Evolutionary conservation across 2,888 invertebrate species (phyloP).

Genomic region (Parthenolecanium corni): DNA sequence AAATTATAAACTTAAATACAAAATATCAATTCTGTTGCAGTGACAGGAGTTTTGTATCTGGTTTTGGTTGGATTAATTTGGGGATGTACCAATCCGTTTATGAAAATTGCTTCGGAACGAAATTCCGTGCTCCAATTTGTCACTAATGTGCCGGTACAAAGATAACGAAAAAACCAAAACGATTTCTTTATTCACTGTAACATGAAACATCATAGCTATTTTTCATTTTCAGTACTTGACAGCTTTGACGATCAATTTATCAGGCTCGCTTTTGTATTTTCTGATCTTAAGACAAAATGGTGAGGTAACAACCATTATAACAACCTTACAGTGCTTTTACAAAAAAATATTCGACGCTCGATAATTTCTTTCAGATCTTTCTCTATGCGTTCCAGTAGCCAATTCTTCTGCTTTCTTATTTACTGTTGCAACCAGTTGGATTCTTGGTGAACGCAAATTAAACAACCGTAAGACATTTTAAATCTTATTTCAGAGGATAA

Average conservation of each 20-base stretch:
- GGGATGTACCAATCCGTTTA: conserved; percentile 24
- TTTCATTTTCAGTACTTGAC: neutral
- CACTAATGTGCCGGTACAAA: too few relatives aligned
- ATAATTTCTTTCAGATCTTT: conserved; percentile 3
- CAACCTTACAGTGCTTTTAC: neutral
- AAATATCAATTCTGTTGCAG: too few relatives aligned
- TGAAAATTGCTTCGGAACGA: conserved; percentile 10
- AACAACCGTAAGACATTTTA: conserved; percentile 7
- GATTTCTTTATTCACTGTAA: too few relatives aligned
- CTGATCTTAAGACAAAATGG: neutral
- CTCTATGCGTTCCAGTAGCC: conserved; percentile 18
- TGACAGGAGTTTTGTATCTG: neutral
- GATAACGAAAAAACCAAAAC: too few relatives aligned
- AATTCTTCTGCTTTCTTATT: conserved; percentile 9
- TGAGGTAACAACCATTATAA: neutral
- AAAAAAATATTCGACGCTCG: neutral
- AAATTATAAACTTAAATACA: too few relatives aligned
- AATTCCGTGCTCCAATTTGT: too few relatives aligned
- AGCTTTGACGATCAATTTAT: conserved; percentile 1
- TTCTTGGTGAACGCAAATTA: conserved; percentile 1
- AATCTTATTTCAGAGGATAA: too few relatives aligned
- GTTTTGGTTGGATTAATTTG: conserved; percentile 12
- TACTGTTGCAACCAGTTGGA: conserved; percentile 11
- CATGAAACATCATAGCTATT: too few relatives aligned
- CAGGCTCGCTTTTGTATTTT: conserved; percentile 18